Base-by-base conservation (phyloP, 2,888 invertebrate genomes). In the Punctoribates punctum region DNA sequence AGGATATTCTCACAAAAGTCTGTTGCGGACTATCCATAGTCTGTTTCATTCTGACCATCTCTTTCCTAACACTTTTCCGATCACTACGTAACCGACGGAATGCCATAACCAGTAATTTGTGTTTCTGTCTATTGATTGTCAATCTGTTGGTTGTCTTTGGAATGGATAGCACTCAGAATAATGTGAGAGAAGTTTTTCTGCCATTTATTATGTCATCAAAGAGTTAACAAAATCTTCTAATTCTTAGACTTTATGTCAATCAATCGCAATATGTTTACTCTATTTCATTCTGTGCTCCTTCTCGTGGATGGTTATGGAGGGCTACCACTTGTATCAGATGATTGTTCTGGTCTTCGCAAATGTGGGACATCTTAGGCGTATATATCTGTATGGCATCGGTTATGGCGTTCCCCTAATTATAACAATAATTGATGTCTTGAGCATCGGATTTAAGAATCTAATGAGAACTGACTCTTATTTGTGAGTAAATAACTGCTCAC, bases 221-320 rank as follows among this genome's bases (percentile, higher is more conserved):
- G n/a, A n/a, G n/a, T n/a, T n/a, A 27, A 15, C 25, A 11, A 9
- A 65, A 42, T 20, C 34, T 77, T 17, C 15, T 67, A 57, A 11
- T 65, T 42, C 8, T 34, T 25, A 78, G 78, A 54, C 23, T 0
- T 34, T 72, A n/a, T 80, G 80, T 17, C 73, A 72, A 54, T n/a
- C 77, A 0, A 54, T 78, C 6, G 77, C 78, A 0, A 77, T 25
- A 0, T 25, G 77, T 13, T 46, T 79, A 0, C 78, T 79, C 25
- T 80, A 78, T 42, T 75, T 25, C 23, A 75, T 80, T 0, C 60
- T 79, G 23, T 51, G 77, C 0, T 72, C 79, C 5, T 80, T 80
- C 34, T 70, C 76, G 9, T 80, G 80, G 80, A 80, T 80, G 80
- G 38, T 79, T 4, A 73, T 80, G 34, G 80, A 80, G 73, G 80